These are phyloP conservation scores for Odontamblyopus rebecca DNA, from an alignment of 2,797 vertebrate species.

Conservation along the genomic window DNA sequence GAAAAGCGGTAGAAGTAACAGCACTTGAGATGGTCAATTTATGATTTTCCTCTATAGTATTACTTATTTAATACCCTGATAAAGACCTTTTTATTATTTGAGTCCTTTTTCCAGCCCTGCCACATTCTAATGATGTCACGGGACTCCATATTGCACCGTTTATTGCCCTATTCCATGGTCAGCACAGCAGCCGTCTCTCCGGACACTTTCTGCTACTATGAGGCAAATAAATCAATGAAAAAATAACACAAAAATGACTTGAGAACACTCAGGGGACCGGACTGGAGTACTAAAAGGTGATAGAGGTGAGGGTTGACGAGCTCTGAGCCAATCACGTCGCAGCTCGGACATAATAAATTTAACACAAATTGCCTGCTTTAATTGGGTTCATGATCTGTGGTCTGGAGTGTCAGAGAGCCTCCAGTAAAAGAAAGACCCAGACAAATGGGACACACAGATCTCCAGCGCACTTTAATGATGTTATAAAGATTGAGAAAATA, in stretches of 20 bases:
- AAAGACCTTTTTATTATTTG: neutral
- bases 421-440: constrained; percentile 71
- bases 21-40: too few species aligned
- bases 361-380: constrained; percentile 77
- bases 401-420: constrained; percentile 64
- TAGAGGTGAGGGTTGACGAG: constrained; percentile 64
- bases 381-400: constrained; percentile 79
- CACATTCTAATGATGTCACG: constrained; percentile 54
- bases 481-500: constrained; percentile 71
- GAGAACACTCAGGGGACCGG: constrained; percentile 43
- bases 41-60: neutral
- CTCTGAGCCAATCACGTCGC: constrained; percentile 55
- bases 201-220: constrained; percentile 44
- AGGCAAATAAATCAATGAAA: constrained; percentile 72
- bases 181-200: constrained; percentile 40
- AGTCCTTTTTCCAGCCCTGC: neutral
- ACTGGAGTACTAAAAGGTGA: constrained; percentile 40
- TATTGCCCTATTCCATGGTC: constrained; percentile 57
- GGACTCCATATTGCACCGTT: constrained; percentile 56
- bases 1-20: neutral
- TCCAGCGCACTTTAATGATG: constrained; percentile 59
- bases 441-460: constrained; percentile 67
- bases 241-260: constrained; percentile 72
- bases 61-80: neutral
- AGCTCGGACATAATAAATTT: constrained; percentile 66